phyloP scores from a whole-genome alignment of 2,113 vertebrate genomes.

The human region GRCh38 chr13:72050501-72051000 shows the following conservation, averaged over 20 bases:
- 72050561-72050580: conserved; percentile 63
- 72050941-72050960: conserved; percentile 62
- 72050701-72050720: conserved; percentile 41
- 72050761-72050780: conserved; percentile 57
- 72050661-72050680: conserved; percentile 46
- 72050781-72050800: conserved; percentile 57
- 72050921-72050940: conserved; percentile 52
- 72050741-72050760: conserved; percentile 70
- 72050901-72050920: conserved; percentile 52
- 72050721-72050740: conserved; percentile 63
- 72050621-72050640: conserved; percentile 47
- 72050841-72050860: conserved; percentile 73
- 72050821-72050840: conserved; percentile 77
- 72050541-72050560: conserved; percentile 43
- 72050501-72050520: conserved; percentile 54
- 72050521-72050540: conserved; percentile 50
- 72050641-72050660: conserved; percentile 48
- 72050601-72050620: conserved; percentile 74
- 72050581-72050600: conserved; percentile 42
- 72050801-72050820: conserved; percentile 77
- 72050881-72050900: conserved; percentile 59
- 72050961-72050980: conserved; percentile 57
- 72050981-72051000: conserved; percentile 61
- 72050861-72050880: conserved; percentile 63
- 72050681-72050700: conserved; percentile 50